Conservation (phyloP, 2,888 invertebrate species). For the Rhamphomyia laevipes region DNA sequence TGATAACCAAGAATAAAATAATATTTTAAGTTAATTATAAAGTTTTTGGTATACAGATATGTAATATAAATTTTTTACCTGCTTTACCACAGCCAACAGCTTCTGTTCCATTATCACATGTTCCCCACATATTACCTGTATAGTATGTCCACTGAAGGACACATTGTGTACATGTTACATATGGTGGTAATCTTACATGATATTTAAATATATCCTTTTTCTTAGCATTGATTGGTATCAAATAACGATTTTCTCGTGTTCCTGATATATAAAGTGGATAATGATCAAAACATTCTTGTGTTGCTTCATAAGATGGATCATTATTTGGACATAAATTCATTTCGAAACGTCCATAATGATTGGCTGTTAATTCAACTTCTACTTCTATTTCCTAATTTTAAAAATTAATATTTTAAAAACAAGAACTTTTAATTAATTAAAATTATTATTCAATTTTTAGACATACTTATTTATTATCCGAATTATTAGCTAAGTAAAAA, state of each 20-base stretch:
- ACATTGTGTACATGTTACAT: slow-evolving; percentile 77
- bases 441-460: too few relatives aligned
- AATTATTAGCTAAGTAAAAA: too few relatives aligned
- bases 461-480: too few relatives aligned
- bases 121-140: slow-evolving; percentile 88
- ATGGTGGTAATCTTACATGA: slow-evolving; percentile 65
- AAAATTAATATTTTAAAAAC: neutral
- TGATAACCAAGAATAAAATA: neutral
- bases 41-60: neutral
- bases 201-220: slow-evolving; percentile 57
- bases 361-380: slow-evolving; percentile 78
- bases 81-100: slow-evolving; percentile 82
- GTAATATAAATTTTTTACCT: slow-evolving; percentile 23
- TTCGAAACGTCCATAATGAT: slow-evolving; percentile 79
- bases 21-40: neutral
- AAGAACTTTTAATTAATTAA: too few relatives aligned
- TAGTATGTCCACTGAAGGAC: slow-evolving; percentile 90
- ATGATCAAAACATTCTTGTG: slow-evolving; percentile 74
- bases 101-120: slow-evolving; percentile 72
- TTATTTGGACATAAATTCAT: slow-evolving; percentile 78
- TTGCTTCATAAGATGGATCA: slow-evolving; percentile 62
- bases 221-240: slow-evolving; percentile 59
- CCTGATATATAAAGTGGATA: slow-evolving; percentile 64
- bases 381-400: slow-evolving; percentile 60
- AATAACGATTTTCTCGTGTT: slow-evolving; percentile 54